Evolutionary conservation across 2,888 invertebrate genomes (phyloP), one percentile per base, ranked within the genome.

Genomic region (Sceliomorpha sp.): DNA sequence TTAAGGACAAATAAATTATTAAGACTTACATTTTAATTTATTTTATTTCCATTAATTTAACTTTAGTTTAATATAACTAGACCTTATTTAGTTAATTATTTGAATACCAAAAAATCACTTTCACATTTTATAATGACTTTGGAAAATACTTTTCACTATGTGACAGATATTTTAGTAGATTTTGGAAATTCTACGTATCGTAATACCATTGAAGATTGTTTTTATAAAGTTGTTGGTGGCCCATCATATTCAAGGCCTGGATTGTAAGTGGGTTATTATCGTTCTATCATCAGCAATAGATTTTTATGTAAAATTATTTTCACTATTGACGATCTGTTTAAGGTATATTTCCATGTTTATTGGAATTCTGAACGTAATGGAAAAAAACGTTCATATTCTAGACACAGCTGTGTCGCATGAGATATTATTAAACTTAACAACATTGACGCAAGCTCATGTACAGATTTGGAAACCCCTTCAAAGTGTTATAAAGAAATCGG

Each of bases 381-480:
- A 76, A 17, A 74, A 72, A 10, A 81, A 85, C 31, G 58, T 82
- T 10, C 47, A 72, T 10, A 50, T 84, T 1, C 12, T 86, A n/a
- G 84, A 85, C 32, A 77, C 72, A 0, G 56, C 75, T 1, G 32
- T 31, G n/a, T 74, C 70, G 5, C 82, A 83, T 50, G 69, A 63
- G 24, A 51, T 72, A 6, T 72, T 86, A 8, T 59, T 48, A 7
- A 70, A 72, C 29, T 47, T 81, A 9, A 80, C 83, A 0, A 70
- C 31, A 55, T 26, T 80, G 42, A 76, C 82, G 8, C 83, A 84
- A 31, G 72, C 50, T 7, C 75, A 77, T 50, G 76, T 86, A 4
- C 78, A 83, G 6, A 84, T 86, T 59, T 86, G 85, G 86, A 77
- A 73, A 48, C 77, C 80, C 1, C 56, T 86, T 0, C 47, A 59